phyloP scores from a whole-genome alignment of 2,113 vertebrate species.

The Lipophrys pholis region DNA sequence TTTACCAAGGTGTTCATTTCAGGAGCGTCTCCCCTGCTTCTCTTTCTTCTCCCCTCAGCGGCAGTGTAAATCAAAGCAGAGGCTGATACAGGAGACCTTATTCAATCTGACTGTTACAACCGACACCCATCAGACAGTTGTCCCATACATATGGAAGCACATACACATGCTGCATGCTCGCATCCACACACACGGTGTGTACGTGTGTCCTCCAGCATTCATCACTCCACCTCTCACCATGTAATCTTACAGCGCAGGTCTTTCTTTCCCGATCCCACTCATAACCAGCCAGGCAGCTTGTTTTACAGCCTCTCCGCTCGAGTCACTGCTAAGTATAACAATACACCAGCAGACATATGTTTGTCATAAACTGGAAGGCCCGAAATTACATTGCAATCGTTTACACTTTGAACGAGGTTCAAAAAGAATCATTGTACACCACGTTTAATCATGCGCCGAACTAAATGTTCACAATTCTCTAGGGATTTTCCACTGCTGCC shows the following conservation, averaged over 20 bases:
- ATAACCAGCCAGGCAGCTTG: slow-evolving; percentile 43
- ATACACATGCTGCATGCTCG: slow-evolving; percentile 17
- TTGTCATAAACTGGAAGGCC: slow-evolving; percentile 68
- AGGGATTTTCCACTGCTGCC: slow-evolving; percentile 69
- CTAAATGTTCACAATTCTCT: slow-evolving; percentile 57
- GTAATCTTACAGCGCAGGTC: slow-evolving; percentile 33
- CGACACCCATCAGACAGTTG: slow-evolving; percentile 51
- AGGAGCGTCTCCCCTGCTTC: slow-evolving; percentile 68
- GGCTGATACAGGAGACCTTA: slow-evolving; percentile 65
- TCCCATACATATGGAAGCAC: slow-evolving; percentile 42
- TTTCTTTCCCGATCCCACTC: slow-evolving; percentile 38
- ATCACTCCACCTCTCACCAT: slow-evolving; percentile 37
- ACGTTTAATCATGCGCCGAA: slow-evolving; percentile 58
- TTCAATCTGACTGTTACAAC: slow-evolving; percentile 65
- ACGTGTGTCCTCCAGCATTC: slow-evolving; percentile 22
- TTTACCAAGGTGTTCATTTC: slow-evolving; percentile 86
- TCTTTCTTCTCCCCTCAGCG: slow-evolving; percentile 52
- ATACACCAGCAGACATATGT: slow-evolving; percentile 67
- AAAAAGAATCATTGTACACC: slow-evolving; percentile 61
- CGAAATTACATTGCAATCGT: slow-evolving; percentile 53
- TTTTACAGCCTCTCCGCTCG: slow-evolving; percentile 55
- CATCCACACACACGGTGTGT: not conserved
- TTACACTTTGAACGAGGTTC: slow-evolving; percentile 66
- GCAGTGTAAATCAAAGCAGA: slow-evolving; percentile 78
- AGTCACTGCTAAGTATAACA: slow-evolving; percentile 63